Conservation (phyloP, 1,140 invertebrate species). For the Ceratina japonica region DNA sequence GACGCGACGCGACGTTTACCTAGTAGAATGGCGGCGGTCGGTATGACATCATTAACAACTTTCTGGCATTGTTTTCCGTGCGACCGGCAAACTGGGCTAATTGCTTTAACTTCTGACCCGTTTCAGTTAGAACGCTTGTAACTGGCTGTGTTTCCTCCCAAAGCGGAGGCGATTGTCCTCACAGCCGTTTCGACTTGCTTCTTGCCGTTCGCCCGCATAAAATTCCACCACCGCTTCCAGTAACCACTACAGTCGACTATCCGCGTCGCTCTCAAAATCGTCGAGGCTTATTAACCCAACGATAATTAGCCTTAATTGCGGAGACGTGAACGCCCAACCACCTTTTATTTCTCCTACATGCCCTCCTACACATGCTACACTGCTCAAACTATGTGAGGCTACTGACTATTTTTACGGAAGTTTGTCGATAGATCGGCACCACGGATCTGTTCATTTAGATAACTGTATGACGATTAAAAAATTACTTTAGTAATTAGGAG, state of each 20-base stretch:
- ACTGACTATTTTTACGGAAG: not conserved
- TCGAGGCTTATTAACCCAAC: slow-evolving; percentile 58
- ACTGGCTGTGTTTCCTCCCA: slow-evolving; percentile 51
- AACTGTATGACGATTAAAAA: too few species aligned
- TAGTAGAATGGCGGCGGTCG: slow-evolving; percentile 48
- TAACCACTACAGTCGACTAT: slow-evolving; percentile 23
- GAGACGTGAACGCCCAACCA: slow-evolving; percentile 29
- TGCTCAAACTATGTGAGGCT: not conserved
- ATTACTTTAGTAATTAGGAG: too few species aligned
- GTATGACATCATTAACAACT: slow-evolving; percentile 70
- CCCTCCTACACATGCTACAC: too few species aligned
- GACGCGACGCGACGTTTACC: slow-evolving; percentile 65
- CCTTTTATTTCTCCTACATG: not conserved
- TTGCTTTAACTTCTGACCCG: slow-evolving; percentile 72
- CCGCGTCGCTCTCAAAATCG: slow-evolving; percentile 42
- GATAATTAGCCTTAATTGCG: slow-evolving; percentile 63
- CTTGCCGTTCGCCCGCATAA: slow-evolving; percentile 35
- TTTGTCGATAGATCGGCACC: not conserved
- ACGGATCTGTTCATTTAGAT: too few species aligned
- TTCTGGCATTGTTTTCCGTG: slow-evolving; percentile 71
- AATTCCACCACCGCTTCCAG: slow-evolving; percentile 32
- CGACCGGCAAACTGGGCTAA: slow-evolving; percentile 71
- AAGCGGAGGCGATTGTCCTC: slow-evolving; percentile 49
- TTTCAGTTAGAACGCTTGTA: slow-evolving; percentile 57
- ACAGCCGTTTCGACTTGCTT: slow-evolving; percentile 20